Conservation (phyloP, 92 coral and sea anemone genomes). For the Hydrozoanthus gracilis region DNA sequence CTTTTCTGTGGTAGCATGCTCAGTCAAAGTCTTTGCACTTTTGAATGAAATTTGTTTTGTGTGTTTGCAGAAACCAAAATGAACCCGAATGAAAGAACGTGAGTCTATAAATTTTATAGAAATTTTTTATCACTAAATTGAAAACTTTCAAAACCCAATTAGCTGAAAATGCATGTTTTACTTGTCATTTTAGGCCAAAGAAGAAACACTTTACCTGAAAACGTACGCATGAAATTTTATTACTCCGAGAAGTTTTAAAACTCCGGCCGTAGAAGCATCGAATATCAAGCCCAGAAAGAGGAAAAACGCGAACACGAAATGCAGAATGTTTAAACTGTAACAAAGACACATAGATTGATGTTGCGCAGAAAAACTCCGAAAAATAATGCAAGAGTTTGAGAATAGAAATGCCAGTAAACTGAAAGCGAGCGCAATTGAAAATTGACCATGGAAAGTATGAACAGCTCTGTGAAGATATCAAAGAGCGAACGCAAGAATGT, state of each 20-base stretch:
- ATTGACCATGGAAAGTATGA: constrained; percentile 56
- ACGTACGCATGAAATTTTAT: constrained; percentile 46
- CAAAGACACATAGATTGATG: constrained; percentile 43
- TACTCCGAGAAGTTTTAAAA: constrained; percentile 51
- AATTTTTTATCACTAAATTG: not conserved
- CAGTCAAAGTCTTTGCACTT: constrained; percentile 6
- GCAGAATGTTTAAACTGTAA: constrained; percentile 40
- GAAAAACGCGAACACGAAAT: constrained; percentile 40
- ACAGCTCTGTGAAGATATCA: constrained; percentile 56
- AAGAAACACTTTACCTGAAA: constrained; percentile 61
- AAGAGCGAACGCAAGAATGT: constrained; percentile 50
- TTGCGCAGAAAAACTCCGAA: constrained; percentile 59
- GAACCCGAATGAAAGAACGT: not conserved
- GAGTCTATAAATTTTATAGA: constrained; percentile 9
- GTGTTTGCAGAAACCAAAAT: constrained; percentile 19
- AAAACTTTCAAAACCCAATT: not conserved
- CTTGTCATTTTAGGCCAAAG: constrained; percentile 39
- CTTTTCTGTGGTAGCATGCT: constrained; percentile 19
- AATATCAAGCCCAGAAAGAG: constrained; percentile 52
- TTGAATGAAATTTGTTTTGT: not conserved
- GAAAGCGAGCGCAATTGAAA: constrained; percentile 62
- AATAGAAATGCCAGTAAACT: constrained; percentile 46
- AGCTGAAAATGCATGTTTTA: constrained; percentile 20
- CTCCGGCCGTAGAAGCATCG: constrained; percentile 51
- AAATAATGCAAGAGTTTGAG: constrained; percentile 47